Base-by-base conservation (phyloP, 2,888 invertebrate species). In the Latheticus oryzae region DNA sequence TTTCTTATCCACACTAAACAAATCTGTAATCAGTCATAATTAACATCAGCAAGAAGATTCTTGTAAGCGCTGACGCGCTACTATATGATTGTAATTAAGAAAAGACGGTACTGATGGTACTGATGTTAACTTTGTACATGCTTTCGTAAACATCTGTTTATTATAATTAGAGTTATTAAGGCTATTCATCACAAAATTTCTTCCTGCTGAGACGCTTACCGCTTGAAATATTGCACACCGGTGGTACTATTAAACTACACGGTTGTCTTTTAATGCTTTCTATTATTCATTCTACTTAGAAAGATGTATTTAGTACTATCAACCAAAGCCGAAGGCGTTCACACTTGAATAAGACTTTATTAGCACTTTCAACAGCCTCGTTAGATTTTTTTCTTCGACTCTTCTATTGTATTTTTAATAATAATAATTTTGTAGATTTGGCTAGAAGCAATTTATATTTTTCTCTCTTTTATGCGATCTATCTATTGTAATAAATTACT, bases 1-100 rank as follows among this genome's bases (percentile, higher is more conserved):
- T n/a, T n/a, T n/a, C n/a, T n/a, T n/a, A n/a, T n/a, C n/a, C n/a
- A n/a, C n/a, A n/a, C n/a, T n/a, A n/a, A n/a, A n/a, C n/a, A n/a
- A n/a, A n/a, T n/a, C n/a, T n/a, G n/a, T n/a, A n/a, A n/a, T n/a
- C 38, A 12, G 11, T 21, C 19, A 8, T 45, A 19, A 45, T 45
- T 45, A 45, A 23, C 17, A 19, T n/a, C n/a, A n/a, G 19, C 16
- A 30, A n/a, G n/a, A n/a, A 42, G 21, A 45, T 28, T 16, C n/a
- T n/a, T n/a, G n/a, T n/a, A n/a, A 30, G 17, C 7, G 9, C 9
- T 9, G 12, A 11, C n/a, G 8, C 26, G 26, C 7, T 11, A 26
- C 9, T 26, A 11, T 26, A 28, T 33, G 16, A 42, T 16, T 33
- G 33, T 35, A 48, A 45, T 45, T 45, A 45, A 45, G 17, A 16